A percentile compares a stretch with the other conserved stretches of the same genome.
Conservation (phyloP, 2,797 vertebrate genomes). For the Okamejei kenojei region DNA sequence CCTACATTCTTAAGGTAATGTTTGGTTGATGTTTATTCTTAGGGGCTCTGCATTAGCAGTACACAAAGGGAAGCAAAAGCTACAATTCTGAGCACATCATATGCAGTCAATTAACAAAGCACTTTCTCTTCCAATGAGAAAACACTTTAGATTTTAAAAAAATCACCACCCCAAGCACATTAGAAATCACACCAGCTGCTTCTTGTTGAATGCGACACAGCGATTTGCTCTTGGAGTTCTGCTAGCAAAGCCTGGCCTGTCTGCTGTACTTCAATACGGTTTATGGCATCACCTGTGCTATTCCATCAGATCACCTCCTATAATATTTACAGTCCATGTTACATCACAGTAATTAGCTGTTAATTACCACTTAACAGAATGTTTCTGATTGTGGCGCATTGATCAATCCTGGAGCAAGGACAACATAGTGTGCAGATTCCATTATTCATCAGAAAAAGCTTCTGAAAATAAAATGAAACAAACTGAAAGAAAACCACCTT, state of each 20-base stretch:
- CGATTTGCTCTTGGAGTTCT: neutral
- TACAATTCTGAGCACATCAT: neutral
- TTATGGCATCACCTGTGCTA: conserved; percentile 2
- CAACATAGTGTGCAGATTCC: neutral
- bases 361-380: neutral
- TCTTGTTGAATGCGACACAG: neutral
- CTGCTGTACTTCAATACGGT: neutral
- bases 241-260: neutral
- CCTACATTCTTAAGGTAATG: neutral
- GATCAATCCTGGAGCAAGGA: neutral
- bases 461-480: neutral
- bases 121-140: neutral
- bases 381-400: neutral
- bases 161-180: neutral
- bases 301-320: neutral
- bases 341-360: neutral
- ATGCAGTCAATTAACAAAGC: neutral
- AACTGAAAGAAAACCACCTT: neutral
- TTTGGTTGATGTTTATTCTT: conserved; percentile 8
- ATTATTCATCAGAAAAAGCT: neutral
- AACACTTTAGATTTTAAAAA: neutral
- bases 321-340: conserved; percentile 16
- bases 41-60: neutral
- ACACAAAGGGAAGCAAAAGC: neutral
- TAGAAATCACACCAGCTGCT: neutral